Evolutionary conservation across 2,797 vertebrate species (phyloP).

Genomic region (Esox masquinongy): DNA sequence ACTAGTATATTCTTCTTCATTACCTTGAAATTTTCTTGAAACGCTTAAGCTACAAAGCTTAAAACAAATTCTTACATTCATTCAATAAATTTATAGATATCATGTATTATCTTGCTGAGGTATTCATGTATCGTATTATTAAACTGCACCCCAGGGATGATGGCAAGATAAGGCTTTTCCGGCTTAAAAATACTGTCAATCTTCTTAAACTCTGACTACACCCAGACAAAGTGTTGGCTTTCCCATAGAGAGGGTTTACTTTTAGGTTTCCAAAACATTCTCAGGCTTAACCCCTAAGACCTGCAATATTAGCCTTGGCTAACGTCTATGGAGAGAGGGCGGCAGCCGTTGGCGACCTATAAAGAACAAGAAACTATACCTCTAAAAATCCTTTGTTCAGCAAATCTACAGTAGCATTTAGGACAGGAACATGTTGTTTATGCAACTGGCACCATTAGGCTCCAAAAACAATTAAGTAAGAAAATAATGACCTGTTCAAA

Average conservation of each 20-base stretch:
- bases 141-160: neutral
- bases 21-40: neutral
- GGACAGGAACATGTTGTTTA: too few species aligned
- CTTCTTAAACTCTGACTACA: slow-evolving; percentile 45
- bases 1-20: neutral
- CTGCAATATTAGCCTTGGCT: slow-evolving; percentile 56
- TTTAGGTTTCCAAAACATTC: slow-evolving; percentile 9
- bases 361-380: neutral
- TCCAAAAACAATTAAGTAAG: too few species aligned
- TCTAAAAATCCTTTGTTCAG: too few species aligned
- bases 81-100: slow-evolving; percentile 9
- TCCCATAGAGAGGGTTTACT: slow-evolving; percentile 56
- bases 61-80: neutral
- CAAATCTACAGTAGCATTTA: too few species aligned
- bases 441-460: too few species aligned
- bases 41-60: neutral
- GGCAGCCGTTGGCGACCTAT: slow-evolving; percentile 3
- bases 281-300: slow-evolving; percentile 63
- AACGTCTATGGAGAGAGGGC: slow-evolving; percentile 35
- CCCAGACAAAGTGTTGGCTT: slow-evolving; percentile 51
- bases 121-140: neutral
- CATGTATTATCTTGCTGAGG: neutral
- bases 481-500: too few species aligned
- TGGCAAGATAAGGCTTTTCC: neutral
- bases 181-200: neutral